These are phyloP conservation scores for Corvus hawaiiensis DNA, from an alignment of 2,113 vertebrate genomes.

Conservation along the genomic window DNA sequence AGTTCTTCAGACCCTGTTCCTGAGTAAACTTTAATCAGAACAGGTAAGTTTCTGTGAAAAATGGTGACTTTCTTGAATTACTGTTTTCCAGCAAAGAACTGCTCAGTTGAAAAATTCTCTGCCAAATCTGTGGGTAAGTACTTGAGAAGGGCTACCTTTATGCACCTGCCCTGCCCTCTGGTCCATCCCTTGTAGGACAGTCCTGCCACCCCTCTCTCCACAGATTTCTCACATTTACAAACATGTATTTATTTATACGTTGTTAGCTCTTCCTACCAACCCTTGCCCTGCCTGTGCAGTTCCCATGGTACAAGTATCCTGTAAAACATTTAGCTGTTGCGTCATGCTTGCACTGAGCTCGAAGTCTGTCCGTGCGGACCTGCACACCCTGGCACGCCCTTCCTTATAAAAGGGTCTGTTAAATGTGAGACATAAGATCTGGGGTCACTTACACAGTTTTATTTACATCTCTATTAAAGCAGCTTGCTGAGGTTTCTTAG, in stretches of 20 bases:
- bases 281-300: neutral
- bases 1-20: neutral
- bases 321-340: neutral
- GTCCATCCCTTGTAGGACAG: neutral
- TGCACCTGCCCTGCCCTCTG: neutral
- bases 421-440: neutral
- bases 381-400: neutral
- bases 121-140: neutral
- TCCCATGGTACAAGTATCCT: neutral
- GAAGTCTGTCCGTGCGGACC: neutral
- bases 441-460: neutral
- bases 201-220: neutral
- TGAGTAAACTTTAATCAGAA: neutral
- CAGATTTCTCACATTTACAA: neutral
- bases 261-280: neutral
- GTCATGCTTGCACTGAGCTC: neutral
- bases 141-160: neutral
- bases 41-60: neutral
- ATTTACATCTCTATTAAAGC: neutral
- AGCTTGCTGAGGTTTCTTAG: neutral
- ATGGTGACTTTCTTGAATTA: neutral
- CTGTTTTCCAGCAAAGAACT: neutral
- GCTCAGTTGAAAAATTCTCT: neutral
- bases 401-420: neutral
- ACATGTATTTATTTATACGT: neutral